Evolutionary conservation across 2,113 vertebrate genomes (phyloP).

Genomic region (Accipiter virgatus): DNA sequence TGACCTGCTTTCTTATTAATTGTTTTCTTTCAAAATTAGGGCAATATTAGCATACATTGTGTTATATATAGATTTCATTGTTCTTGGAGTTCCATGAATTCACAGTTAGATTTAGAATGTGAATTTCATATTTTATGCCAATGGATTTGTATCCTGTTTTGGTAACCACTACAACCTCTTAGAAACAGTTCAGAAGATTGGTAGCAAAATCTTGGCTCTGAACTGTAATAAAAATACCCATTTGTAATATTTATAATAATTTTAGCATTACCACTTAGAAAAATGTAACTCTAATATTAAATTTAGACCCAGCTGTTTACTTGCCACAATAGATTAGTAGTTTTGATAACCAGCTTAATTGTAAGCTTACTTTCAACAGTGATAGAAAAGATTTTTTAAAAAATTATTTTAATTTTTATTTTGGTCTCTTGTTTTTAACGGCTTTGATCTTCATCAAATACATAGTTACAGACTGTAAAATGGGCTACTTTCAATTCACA

Average conservation of each 20-base stretch:
- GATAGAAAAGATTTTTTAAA: background rate
- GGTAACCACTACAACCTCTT: background rate
- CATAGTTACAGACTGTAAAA: background rate
- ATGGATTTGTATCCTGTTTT: background rate
- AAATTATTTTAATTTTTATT: background rate
- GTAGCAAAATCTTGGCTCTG: background rate
- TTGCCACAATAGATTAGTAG: background rate
- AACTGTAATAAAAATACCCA: background rate
- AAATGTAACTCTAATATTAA: background rate
- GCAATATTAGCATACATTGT: conserved; percentile 5
- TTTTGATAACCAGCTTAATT: background rate
- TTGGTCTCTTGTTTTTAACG: background rate
- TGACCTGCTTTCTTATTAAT: conserved; percentile 33
- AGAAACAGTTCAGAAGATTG: background rate
- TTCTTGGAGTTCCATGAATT: background rate
- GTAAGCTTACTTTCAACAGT: background rate
- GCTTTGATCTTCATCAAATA: background rate
- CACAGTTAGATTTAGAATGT: background rate
- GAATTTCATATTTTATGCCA: background rate
- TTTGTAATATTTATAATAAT: background rate
- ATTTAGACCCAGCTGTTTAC: background rate
- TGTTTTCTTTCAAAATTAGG: background rate
- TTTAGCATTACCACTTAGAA: background rate
- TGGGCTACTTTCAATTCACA: background rate
- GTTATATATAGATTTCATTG: background rate